Percentiles rank a stretch among this genome's conserved stretches.
Evolutionary conservation across 2,888 invertebrate species (phyloP).

Genomic region (Chloroclystis v-ata): DNA sequence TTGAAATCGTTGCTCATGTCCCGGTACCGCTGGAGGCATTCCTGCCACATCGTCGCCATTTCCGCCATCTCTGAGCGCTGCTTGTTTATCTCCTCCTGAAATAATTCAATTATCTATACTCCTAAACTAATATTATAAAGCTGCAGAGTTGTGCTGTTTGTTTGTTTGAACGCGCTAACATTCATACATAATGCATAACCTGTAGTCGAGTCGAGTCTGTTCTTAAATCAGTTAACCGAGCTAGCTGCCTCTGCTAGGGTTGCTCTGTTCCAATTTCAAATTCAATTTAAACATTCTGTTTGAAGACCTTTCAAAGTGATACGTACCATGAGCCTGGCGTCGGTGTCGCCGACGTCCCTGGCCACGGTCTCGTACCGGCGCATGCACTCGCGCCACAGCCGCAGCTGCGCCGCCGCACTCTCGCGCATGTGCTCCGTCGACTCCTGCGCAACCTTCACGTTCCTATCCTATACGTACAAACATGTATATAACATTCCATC

Average conservation of each 20-base stretch:
- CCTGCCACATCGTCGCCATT: slow-evolving; percentile 73
- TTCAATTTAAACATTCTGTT: too few relatives aligned
- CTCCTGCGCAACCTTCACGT: slow-evolving; percentile 44
- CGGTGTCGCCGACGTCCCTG: slow-evolving; percentile 70
- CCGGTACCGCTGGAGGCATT: slow-evolving; percentile 67
- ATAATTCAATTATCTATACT: background rate
- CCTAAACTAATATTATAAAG: too few relatives aligned
- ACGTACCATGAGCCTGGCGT: slow-evolving; percentile 65
- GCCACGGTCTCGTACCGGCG: slow-evolving; percentile 70
- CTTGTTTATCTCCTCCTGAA: slow-evolving; percentile 67
- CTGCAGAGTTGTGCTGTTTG: too few relatives aligned
- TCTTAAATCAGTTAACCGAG: too few relatives aligned
- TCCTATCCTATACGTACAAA: too few relatives aligned
- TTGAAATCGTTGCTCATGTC: slow-evolving; percentile 72
- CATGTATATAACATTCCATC: too few relatives aligned
- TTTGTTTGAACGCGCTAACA: too few relatives aligned
- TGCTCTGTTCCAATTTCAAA: too few relatives aligned
- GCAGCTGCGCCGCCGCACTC: slow-evolving; percentile 63
- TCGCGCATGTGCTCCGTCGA: slow-evolving; percentile 54
- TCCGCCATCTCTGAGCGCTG: slow-evolving; percentile 71
- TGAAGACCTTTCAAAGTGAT: too few relatives aligned
- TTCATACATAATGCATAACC: too few relatives aligned
- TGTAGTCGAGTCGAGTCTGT: too few relatives aligned
- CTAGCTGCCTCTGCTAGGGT: too few relatives aligned
- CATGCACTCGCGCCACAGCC: slow-evolving; percentile 72